Conservation (phyloP, 2,797 vertebrate genomes). For the Halcyon chelicuti region DNA sequence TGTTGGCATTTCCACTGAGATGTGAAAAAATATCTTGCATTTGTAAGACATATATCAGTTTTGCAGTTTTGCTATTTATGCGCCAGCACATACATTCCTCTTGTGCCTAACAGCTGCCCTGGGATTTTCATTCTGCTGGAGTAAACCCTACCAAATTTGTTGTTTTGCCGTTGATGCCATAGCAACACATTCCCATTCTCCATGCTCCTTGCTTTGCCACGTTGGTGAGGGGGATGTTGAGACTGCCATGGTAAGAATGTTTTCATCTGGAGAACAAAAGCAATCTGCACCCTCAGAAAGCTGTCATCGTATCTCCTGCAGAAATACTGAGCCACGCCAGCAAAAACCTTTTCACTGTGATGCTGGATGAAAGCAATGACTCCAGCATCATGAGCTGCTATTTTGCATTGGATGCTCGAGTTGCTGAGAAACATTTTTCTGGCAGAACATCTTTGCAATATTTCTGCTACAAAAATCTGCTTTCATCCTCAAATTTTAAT, state of each 20-base stretch:
- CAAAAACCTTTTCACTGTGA: slow-evolving; percentile 17
- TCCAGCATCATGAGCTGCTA: slow-evolving; percentile 41
- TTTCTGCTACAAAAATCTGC: slow-evolving; percentile 54
- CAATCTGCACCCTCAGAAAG: slow-evolving; percentile 51
- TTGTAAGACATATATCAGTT: background rate
- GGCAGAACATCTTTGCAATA: slow-evolving; percentile 61
- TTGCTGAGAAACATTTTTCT: slow-evolving; percentile 46
- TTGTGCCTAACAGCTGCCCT: background rate
- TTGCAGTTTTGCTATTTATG: background rate
- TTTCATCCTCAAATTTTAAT: slow-evolving; percentile 33
- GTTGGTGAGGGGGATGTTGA: slow-evolving; percentile 53
- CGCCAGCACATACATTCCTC: background rate
- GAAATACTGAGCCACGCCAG: slow-evolving; percentile 50
- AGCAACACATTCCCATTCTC: background rate
- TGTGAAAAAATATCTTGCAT: background rate
- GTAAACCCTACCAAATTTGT: background rate
- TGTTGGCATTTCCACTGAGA: background rate
- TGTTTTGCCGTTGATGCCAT: background rate
- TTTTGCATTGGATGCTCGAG: slow-evolving; percentile 46
- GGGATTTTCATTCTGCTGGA: background rate
- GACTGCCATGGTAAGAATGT: slow-evolving; percentile 37
- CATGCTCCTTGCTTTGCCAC: slow-evolving; percentile 12
- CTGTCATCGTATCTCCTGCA: slow-evolving; percentile 49
- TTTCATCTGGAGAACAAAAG: slow-evolving; percentile 71
- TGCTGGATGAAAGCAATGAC: slow-evolving; percentile 44